Percentiles rank a stretch among this genome's conserved stretches.
These are phyloP conservation scores for Umimayanthus chanpuru DNA, from an alignment of 92 coral and sea anemone species.

Conservation along the genomic window DNA sequence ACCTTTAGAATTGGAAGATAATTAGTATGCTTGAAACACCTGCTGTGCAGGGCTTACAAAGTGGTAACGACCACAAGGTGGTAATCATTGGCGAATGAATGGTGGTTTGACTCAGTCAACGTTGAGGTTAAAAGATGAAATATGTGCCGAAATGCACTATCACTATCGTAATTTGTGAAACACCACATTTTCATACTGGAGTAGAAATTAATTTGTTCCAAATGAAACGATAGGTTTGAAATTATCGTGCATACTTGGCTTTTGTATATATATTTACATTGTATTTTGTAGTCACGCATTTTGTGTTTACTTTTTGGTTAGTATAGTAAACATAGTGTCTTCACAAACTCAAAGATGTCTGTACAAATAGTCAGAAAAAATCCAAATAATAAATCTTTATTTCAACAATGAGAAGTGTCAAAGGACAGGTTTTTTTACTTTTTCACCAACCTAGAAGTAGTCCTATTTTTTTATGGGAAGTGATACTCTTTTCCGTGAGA, in stretches of 20 bases:
- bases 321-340: neutral
- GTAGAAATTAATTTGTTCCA: neutral
- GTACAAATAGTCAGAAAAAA: neutral
- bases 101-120: neutral
- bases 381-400: neutral
- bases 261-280: neutral
- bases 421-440: neutral
- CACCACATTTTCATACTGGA: too few relatives aligned
- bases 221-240: neutral
- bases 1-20: too few relatives aligned
- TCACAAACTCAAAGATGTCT: neutral
- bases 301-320: neutral
- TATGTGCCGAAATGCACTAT: neutral
- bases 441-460: too few relatives aligned
- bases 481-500: too few relatives aligned
- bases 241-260: neutral
- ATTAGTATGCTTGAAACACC: too few relatives aligned
- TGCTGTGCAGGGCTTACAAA: neutral
- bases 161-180: neutral
- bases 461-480: too few relatives aligned
- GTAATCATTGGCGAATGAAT: neutral
- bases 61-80: neutral
- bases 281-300: neutral
- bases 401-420: neutral
- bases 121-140: neutral